Evolutionary conservation across 1,140 invertebrate genomes (phyloP).

Genomic region (Heterodera carotae): DNA sequence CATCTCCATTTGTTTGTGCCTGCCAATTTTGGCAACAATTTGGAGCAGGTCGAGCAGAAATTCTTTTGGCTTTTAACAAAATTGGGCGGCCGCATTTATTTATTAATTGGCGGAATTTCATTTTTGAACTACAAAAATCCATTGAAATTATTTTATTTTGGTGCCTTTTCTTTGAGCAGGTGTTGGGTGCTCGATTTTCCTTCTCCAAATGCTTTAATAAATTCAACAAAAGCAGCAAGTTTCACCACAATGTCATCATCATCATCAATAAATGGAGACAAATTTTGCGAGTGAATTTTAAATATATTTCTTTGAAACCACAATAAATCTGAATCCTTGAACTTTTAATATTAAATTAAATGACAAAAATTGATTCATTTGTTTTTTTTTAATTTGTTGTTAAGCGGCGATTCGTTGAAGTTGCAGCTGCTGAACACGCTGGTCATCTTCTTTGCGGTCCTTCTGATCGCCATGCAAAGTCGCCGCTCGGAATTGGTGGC

Average conservation of each 20-base stretch:
- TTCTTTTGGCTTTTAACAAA: neutral
- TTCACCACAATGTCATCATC: conserved; percentile 1
- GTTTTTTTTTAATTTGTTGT: conserved; percentile 20
- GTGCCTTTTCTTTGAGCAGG: neutral
- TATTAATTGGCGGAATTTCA: too few relatives aligned
- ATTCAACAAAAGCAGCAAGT: conserved; percentile 1
- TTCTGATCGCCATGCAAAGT: conserved; percentile 61
- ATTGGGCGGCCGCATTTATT: too few relatives aligned
- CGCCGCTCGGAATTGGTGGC: conserved; percentile 61
- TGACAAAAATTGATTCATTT: conserved; percentile 3
- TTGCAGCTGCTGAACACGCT: conserved; percentile 58
- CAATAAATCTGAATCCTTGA: too few relatives aligned
- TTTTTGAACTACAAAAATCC: neutral
- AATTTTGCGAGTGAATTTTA: conserved; percentile 57
- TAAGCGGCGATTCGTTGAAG: conserved; percentile 32
- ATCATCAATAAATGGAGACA: conserved; percentile 27
- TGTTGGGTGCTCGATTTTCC: conserved; percentile 42
- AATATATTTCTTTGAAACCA: conserved; percentile 33
- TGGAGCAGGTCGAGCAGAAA: conserved; percentile 33
- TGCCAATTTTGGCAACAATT: conserved; percentile 37
- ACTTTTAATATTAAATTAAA: conserved; percentile 49
- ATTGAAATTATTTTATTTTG: neutral
- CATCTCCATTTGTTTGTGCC: conserved; percentile 52
- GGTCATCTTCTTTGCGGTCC: conserved; percentile 55
- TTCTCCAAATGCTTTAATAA: conserved; percentile 19